phyloP scores from a whole-genome alignment of 2,797 vertebrate species.

The Argentina silus region DNA sequence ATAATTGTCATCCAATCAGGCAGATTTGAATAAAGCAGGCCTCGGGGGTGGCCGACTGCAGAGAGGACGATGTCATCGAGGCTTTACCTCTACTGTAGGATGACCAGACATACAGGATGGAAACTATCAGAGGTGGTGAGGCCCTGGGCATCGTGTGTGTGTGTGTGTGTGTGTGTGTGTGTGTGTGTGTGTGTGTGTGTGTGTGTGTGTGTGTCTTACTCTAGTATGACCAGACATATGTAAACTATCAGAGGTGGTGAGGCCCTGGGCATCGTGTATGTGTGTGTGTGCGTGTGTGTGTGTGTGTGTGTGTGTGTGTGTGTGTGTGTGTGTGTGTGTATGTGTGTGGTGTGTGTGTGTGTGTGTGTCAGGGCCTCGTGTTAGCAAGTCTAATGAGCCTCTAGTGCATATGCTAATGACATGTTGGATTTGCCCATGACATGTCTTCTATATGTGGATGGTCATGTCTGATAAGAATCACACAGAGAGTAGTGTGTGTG shows the following conservation, averaged over 20 bases:
- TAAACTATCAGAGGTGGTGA: constrained; percentile 41
- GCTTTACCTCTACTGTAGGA: constrained; percentile 39
- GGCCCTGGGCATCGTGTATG: constrained; percentile 33
- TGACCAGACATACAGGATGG: constrained; percentile 38
- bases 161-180: no score
- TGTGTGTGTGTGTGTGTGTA: no score
- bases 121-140: constrained; percentile 46
- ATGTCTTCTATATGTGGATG: constrained; percentile 46
- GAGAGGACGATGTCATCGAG: constrained; percentile 39
- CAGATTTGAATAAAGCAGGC: constrained; percentile 27
- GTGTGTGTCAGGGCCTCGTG: constrained; percentile 1
- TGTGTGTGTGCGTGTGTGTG: no score
- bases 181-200: no score
- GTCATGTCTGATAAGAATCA: constrained; percentile 45
- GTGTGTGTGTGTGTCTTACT: not conserved
- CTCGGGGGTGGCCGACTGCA: constrained; percentile 37
- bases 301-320: no score
- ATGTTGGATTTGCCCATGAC: constrained; percentile 49
- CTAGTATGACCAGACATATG: constrained; percentile 22
- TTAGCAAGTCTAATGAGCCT: constrained; percentile 58
- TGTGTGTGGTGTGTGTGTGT: no score
- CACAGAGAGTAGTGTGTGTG: constrained; percentile 6
- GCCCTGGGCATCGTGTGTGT: constrained; percentile 21
- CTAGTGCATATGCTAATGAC: constrained; percentile 57
- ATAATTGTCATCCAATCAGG: not conserved